Percentiles rank a stretch among this genome's conserved stretches.
These are phyloP conservation scores for Oscheius sp. DNA, from an alignment of 1,140 invertebrate genomes.

Conservation along the genomic window DNA sequence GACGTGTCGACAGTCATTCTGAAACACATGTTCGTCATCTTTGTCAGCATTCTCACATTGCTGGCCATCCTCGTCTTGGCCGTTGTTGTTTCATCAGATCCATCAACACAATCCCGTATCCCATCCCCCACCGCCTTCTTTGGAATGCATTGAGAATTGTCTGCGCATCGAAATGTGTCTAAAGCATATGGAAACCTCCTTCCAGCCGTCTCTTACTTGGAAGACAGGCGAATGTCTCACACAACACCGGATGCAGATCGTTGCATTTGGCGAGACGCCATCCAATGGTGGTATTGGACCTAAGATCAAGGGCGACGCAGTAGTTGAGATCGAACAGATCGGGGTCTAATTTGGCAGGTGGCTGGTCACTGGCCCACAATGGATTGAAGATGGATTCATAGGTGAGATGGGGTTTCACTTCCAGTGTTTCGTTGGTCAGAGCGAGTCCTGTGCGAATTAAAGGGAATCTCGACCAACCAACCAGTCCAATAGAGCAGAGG, in stretches of 20 bases:
- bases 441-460: neutral
- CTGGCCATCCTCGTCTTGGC: neutral
- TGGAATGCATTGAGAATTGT: constrained; percentile 22
- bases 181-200: neutral
- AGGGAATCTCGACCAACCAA: neutral
- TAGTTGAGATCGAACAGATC: neutral
- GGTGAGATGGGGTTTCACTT: neutral
- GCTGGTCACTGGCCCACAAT: neutral
- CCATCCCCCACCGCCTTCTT: neutral
- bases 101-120: constrained; percentile 58
- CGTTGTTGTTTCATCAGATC: constrained; percentile 30
- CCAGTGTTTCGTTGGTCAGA: neutral
- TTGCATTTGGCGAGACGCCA: constrained; percentile 5
- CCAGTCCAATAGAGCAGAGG: neutral
- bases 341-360: neutral
- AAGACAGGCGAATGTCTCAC: constrained; percentile 26
- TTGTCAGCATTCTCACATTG: neutral
- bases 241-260: neutral
- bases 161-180: constrained; percentile 18
- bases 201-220: neutral
- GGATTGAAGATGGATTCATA: neutral
- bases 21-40: too few relatives aligned
- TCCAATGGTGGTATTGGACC: neutral
- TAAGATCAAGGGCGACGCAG: neutral
- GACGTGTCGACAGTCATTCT: neutral